These are phyloP conservation scores for Rhinatrema bivittatum DNA, from an alignment of 2,797 vertebrate genomes.

Conservation along the genomic window DNA sequence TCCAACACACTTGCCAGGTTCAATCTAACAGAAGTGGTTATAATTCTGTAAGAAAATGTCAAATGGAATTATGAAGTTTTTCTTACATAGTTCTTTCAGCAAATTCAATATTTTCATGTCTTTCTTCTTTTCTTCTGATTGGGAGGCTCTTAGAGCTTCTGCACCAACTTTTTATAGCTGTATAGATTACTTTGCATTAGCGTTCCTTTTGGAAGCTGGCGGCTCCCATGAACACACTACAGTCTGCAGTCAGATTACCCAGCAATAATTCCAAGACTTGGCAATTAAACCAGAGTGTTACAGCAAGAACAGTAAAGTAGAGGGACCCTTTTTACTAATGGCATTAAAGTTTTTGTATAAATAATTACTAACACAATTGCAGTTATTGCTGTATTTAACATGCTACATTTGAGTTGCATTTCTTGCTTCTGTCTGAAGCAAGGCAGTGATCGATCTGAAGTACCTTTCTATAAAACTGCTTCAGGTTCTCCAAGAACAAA, in stretches of 20 bases:
- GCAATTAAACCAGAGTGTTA: too few relatives aligned
- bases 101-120: conserved; percentile 31
- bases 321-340: too few relatives aligned
- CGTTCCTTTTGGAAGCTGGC: conserved; percentile 9
- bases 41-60: conserved; percentile 5
- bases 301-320: too few relatives aligned
- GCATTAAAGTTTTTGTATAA: too few relatives aligned
- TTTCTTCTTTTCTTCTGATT: conserved; percentile 21
- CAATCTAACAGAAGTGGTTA: not conserved
- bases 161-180: conserved; percentile 2
- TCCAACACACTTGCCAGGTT: conserved; percentile 7
- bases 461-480: too few relatives aligned
- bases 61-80: conserved; percentile 13
- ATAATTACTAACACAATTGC: too few relatives aligned
- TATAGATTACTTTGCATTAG: conserved; percentile 9
- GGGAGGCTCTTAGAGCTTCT: conserved; percentile 17
- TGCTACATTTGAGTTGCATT: too few relatives aligned
- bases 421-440: too few relatives aligned
- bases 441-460: too few relatives aligned
- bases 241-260: not conserved
- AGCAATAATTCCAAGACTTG: not conserved
- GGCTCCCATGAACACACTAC: conserved; percentile 6
- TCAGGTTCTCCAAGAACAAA: too few relatives aligned
- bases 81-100: too few relatives aligned
- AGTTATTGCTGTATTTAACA: too few relatives aligned